Evolutionary conservation across 2,113 vertebrate genomes (phyloP), one percentile per base, ranked within the genome.

Genomic region (Aphyosemion australe): DNA sequence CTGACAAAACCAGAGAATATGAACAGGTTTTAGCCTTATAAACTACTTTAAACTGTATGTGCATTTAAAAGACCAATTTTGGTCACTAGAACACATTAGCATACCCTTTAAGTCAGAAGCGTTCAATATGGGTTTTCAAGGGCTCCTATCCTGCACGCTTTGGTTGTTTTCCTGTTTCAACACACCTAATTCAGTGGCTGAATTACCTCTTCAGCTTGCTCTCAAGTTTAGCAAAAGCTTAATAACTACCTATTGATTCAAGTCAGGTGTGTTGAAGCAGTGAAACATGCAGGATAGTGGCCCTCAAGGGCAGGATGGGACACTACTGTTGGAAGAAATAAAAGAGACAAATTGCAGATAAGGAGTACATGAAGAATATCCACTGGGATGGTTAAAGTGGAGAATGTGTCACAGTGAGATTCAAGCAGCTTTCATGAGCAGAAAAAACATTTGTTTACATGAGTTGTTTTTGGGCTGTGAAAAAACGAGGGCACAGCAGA

Each of bases 311-410:
- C 26, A 26, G 26, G 26, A 26, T 26, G 26, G 26, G 26, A 26
- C 26, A 26, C 26, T n/a, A 2, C n/a, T 7, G 65, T 58, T 86
- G 43, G 34, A 82, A 86, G 79, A 74, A 79, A 80, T 68, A 39
- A 84, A 52, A 6, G 41, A n/a, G 21, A 32, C 3, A 32, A 76
- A n/a, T n/a, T n/a, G n/a, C n/a, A 64, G 69, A 83, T 69, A 60
- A 51, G 59, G 39, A n/a, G n/a, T n/a, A n/a, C n/a, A n/a, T n/a
- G n/a, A n/a, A n/a, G n/a, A n/a, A n/a, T n/a, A n/a, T n/a, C 66
- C 55, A 43, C 55, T 69, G 75, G 74, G 76, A 74, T 32, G 55
- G 32, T 75, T 60, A 71, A 71, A 71, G 65, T 57, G 34, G 18
- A 59, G 53, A 56, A 20, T 79, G 65, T 79, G 68, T 71, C 41